Percentiles rank a stretch among this genome's conserved stretches.
Evolutionary conservation across 2,113 vertebrate genomes (phyloP).

Genomic region (Rhinoderma darwinii): DNA sequence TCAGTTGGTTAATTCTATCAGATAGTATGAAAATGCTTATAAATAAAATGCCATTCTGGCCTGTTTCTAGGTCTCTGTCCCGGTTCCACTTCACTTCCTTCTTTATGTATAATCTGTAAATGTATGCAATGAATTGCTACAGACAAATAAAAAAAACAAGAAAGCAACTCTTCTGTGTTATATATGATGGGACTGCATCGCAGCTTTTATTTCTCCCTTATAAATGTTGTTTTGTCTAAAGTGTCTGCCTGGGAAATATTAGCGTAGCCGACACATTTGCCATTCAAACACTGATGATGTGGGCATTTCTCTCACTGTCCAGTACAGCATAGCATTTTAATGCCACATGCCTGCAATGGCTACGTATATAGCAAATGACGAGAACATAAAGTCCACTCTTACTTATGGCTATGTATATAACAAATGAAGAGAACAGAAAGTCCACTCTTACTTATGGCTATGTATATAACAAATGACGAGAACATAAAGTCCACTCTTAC

Average conservation of each 20-base stretch:
- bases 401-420: too few relatives aligned
- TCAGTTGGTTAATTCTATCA: slow-evolving; percentile 52
- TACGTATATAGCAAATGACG: slow-evolving; percentile 7
- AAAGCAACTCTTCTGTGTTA: background rate
- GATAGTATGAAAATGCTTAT: slow-evolving; percentile 45
- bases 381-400: background rate
- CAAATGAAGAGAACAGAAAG: too few relatives aligned
- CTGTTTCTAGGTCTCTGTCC: slow-evolving; percentile 1
- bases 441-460: too few relatives aligned
- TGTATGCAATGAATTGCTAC: slow-evolving; percentile 36
- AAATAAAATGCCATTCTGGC: slow-evolving; percentile 32
- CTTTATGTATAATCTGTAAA: slow-evolving; percentile 29
- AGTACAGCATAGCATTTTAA: background rate
- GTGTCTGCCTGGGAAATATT: slow-evolving; percentile 17
- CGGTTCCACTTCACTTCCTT: slow-evolving; percentile 7
- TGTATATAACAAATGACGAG: too few relatives aligned
- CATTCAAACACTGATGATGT: background rate
- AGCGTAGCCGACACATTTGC: background rate
- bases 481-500: too few relatives aligned
- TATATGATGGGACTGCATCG: background rate
- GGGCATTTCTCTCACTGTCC: background rate
- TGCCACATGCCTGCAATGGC: background rate
- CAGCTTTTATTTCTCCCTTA: background rate
- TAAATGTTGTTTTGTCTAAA: slow-evolving; percentile 17
- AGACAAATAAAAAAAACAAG: background rate